A percentile compares a stretch with the other conserved stretches of the same genome.
These are phyloP conservation scores for Hoplodrina ambigua DNA, from an alignment of 2,888 invertebrate genomes.

Conservation along the genomic window DNA sequence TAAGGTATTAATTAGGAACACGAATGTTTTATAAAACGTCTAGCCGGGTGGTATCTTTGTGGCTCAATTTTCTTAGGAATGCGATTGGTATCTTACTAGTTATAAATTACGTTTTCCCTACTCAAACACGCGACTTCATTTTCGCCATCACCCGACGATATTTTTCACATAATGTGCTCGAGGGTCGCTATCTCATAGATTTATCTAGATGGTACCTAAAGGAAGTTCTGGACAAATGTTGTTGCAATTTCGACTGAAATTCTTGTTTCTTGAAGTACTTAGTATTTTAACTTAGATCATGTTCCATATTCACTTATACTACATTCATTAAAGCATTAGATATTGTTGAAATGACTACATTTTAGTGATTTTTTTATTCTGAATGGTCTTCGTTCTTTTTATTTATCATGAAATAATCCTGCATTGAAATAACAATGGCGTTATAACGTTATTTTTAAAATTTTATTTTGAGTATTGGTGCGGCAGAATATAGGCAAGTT, in stretches of 20 bases:
- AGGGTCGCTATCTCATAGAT: constrained; percentile 79
- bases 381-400: no score
- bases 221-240: constrained; percentile 68
- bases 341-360: no score
- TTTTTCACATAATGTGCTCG: constrained; percentile 81
- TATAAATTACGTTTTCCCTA: constrained; percentile 70
- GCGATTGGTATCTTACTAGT: constrained; percentile 70
- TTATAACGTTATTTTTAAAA: no score
- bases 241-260: constrained; percentile 51
- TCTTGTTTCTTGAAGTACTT: constrained; percentile 29
- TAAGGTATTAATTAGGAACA: constrained; percentile 57
- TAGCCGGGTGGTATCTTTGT: constrained; percentile 24
- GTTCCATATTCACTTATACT: constrained; percentile 4
- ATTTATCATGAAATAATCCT: no score
- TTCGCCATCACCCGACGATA: constrained; percentile 77
- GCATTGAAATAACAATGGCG: no score
- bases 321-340: no score
- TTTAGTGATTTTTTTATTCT: no score
- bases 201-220: constrained; percentile 76
- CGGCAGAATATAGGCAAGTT: neutral
- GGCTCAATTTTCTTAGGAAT: constrained; percentile 65
- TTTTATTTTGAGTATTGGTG: no score
- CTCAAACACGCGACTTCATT: constrained; percentile 78
- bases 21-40: constrained; percentile 54
- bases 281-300: constrained; percentile 25